A percentile compares a stretch with the other conserved stretches of the same genome.
Evolutionary conservation across 2,888 invertebrate genomes (phyloP).

Genomic region (Agrenia bidenticulata): DNA sequence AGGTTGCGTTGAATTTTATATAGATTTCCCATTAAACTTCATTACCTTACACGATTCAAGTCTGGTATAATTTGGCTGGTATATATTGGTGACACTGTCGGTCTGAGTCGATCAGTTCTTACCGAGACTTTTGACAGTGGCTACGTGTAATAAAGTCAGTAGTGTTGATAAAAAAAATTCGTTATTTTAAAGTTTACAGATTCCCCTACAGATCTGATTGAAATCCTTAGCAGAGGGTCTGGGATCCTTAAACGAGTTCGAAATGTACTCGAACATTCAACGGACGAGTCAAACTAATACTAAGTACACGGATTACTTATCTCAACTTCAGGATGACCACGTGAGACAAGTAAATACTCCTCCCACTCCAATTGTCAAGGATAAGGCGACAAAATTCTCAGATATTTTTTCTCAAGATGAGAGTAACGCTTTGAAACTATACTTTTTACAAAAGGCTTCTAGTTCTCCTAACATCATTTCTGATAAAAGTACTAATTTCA

Average conservation of each 20-base stretch:
- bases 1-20: no score
- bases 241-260: conserved; percentile 12
- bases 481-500: neutral
- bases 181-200: no score
- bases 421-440: conserved; percentile 43
- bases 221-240: no score
- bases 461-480: conserved; percentile 27
- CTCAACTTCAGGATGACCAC: conserved; percentile 22
- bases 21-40: no score
- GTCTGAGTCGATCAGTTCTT: no score
- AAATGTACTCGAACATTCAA: conserved; percentile 11
- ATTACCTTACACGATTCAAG: no score
- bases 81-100: no score
- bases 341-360: conserved; percentile 8
- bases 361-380: conserved; percentile 3
- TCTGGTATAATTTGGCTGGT: no score
- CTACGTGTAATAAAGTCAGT: no score
- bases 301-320: conserved; percentile 49
- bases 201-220: no score
- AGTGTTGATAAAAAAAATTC: no score
- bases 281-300: conserved; percentile 26
- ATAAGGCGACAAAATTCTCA: conserved; percentile 42
- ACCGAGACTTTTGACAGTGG: neutral
- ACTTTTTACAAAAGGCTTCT: conserved; percentile 34
- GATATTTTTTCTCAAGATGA: conserved; percentile 44